Evolutionary conservation across 2,888 invertebrate species (phyloP), one percentile per base, ranked within the genome.

Genomic region (Lepeophtheirus nordmannii): DNA sequence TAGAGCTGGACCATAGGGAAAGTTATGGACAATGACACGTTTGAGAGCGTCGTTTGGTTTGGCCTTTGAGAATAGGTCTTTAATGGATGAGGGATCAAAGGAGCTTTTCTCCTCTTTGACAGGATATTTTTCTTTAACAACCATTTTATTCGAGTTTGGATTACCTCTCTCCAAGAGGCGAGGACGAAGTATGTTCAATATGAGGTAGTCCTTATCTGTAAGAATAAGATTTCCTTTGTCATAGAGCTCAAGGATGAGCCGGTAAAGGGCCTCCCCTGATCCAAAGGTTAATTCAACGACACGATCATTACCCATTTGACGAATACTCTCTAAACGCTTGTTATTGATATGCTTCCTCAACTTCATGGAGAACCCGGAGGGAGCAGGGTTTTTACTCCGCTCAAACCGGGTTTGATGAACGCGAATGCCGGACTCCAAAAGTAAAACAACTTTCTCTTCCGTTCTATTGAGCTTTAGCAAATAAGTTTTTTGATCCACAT

Each of bases 271-370:
- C 74, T 93, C 92, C 0, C 87, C 86, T 5, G 83, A 84, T 12
- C 98, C 98, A 78, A 99, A 99, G 76, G 94, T 90, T 62, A 99
- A 77, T 76, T 94, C 89, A 14, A 99, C 82, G 61, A 98, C 87
- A 74, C 98, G 83, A 77, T 99, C 98, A 8, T 85, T 82, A 1
- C 97, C 97, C 0, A 98, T 76, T 77, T 97, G 96, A 2, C 77
- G 78, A 0, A 96, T 78, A 61, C 80, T 82, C 76, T 96, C 96
- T 1, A 98, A 77, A 5, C 98, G 83, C 74, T 96, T 92, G 76
- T 96, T 94, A 74, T 89, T 89, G 57, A 99, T 79, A 77, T 98
- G 98, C 77, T 99, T 99, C 64, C 98, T 80, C 74, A 98, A 80
- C 87, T 98, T 99, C 97, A 98, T 98, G 69, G 91, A 88, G 74